Evolutionary conservation across 1,140 invertebrate species (phyloP).

Genomic region (Drosophila murphyi): DNA sequence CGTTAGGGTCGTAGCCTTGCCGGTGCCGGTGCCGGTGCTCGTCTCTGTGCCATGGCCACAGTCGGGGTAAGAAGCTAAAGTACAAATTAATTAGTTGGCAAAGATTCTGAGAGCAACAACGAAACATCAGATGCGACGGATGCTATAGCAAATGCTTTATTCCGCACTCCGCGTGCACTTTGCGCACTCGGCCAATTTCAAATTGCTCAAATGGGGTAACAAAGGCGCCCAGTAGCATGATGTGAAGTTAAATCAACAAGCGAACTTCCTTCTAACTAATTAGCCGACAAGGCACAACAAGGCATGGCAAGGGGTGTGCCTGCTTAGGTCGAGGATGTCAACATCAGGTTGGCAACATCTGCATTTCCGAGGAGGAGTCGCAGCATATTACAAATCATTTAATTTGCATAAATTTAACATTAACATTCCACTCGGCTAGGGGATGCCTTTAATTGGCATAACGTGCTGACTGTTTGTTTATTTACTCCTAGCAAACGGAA

Average conservation of each 20-base stretch:
- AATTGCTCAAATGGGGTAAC: constrained; percentile 48
- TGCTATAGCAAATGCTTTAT: constrained; percentile 2
- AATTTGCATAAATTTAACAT: constrained; percentile 59
- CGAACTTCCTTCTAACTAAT: constrained; percentile 57
- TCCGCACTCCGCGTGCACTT: constrained; percentile 18
- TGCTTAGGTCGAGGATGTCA: constrained; percentile 32
- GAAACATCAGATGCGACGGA: constrained; percentile 9
- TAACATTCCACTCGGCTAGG: constrained; percentile 36
- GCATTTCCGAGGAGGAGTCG: constrained; percentile 38
- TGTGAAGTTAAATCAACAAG: constrained; percentile 48
- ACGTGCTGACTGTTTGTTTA: constrained; percentile 42
- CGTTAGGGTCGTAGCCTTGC: background rate
- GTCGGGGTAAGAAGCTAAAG: constrained; percentile 33
- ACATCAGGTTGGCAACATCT: constrained; percentile 45
- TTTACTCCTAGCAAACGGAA: constrained; percentile 17
- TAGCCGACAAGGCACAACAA: constrained; percentile 27
- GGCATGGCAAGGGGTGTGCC: background rate
- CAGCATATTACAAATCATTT: constrained; percentile 59
- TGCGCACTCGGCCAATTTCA: constrained; percentile 45
- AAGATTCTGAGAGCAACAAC: constrained; percentile 41
- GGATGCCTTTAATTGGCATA: constrained; percentile 44
- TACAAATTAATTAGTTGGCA: constrained; percentile 68
- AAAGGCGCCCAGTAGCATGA: constrained; percentile 16
- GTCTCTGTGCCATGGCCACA: background rate
- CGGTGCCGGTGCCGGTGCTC: background rate